Conservation (phyloP, 2,797 vertebrate genomes). For the Gymnothorax javanicus region DNA sequence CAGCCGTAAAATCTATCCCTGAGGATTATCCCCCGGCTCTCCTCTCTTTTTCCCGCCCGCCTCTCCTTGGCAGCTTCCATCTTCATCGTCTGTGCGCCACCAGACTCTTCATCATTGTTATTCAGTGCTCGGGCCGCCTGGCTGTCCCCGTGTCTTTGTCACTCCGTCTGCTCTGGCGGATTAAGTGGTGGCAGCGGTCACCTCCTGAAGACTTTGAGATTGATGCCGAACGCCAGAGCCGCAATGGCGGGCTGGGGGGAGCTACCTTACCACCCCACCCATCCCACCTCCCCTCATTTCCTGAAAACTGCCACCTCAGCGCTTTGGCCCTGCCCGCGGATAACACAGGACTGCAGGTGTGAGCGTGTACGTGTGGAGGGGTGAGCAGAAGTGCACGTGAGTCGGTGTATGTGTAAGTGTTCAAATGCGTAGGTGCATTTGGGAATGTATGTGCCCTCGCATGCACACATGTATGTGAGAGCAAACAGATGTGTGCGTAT, state of each 20-base stretch:
- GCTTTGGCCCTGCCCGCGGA: slow-evolving; percentile 30
- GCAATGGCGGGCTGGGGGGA: slow-evolving; percentile 40
- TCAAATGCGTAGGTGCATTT: too few relatives aligned
- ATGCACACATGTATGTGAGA: too few relatives aligned
- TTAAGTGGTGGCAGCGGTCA: slow-evolving; percentile 20
- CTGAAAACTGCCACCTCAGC: slow-evolving; percentile 50
- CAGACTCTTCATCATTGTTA: neutral
- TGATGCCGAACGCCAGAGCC: slow-evolving; percentile 45
- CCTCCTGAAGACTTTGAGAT: slow-evolving; percentile 42
- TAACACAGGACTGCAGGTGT: slow-evolving; percentile 29
- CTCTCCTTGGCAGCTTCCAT: neutral
- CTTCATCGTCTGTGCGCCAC: neutral
- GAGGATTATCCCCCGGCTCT: slow-evolving; percentile 41
- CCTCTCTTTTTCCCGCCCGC: slow-evolving; percentile 16
- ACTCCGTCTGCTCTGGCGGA: neutral
- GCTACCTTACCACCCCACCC: neutral
- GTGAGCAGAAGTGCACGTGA: neutral
- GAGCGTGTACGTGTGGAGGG: slow-evolving; percentile 13
- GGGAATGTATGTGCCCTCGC: too few relatives aligned
- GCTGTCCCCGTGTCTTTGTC: slow-evolving; percentile 6
- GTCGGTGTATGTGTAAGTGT: slow-evolving; percentile 2
- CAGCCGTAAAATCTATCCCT: slow-evolving; percentile 47
- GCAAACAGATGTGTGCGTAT: too few relatives aligned
- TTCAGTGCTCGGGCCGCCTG: neutral
- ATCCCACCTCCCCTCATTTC: slow-evolving; percentile 41